Conservation (phyloP, 2,888 invertebrate species). For the Nowickia ferox region DNA sequence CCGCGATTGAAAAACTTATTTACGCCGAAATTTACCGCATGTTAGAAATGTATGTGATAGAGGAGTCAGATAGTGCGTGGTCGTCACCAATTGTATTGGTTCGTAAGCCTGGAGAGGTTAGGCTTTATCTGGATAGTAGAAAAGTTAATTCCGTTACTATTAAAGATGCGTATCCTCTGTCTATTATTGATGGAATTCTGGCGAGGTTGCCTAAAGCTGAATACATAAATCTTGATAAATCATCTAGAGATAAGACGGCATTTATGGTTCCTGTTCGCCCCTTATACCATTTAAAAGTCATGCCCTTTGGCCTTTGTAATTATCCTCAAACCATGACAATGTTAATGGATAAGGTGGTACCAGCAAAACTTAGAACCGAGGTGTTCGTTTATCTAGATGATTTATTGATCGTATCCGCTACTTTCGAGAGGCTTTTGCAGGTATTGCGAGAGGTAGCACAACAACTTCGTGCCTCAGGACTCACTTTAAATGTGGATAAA, state of each 20-base stretch:
- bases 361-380: constrained; percentile 14
- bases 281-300: too few relatives aligned
- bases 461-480: not conserved
- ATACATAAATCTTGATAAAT: constrained; percentile 34
- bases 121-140: constrained; percentile 29
- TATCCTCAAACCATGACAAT: constrained; percentile 14
- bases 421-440: not conserved
- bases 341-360: constrained; percentile 47
- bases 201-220: constrained; percentile 53
- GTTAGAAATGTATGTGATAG: not conserved
- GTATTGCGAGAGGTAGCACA: not conserved
- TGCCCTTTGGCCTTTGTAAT: too few relatives aligned
- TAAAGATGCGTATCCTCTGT: constrained; percentile 70
- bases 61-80: not conserved
- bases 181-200: constrained; percentile 65
- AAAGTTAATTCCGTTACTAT: constrained; percentile 32
- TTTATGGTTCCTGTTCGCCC: constrained; percentile 19
- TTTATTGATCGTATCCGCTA: constrained; percentile 17
- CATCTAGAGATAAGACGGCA: constrained; percentile 33
- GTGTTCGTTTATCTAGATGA: constrained; percentile 46
- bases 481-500: not conserved
- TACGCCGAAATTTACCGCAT: too few relatives aligned
- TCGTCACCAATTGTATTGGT: not conserved
- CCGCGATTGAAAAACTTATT: too few relatives aligned
- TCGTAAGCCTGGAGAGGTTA: not conserved